Evolutionary conservation across 1,140 invertebrate genomes (phyloP).

Genomic region (Leptestheria dahalacensis): DNA sequence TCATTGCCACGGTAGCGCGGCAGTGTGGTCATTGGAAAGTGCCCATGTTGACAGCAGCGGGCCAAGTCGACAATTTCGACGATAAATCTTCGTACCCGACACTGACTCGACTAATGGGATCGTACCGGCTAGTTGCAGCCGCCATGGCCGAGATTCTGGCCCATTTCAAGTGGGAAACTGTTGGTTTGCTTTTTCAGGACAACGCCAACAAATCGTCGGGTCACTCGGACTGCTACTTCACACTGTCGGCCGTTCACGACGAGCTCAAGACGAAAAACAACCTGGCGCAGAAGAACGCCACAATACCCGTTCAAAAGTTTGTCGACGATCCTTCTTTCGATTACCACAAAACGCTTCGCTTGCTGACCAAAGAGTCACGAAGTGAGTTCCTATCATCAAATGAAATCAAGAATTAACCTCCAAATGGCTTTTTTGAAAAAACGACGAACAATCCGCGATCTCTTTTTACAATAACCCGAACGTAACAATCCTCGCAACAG

Average conservation of each 20-base stretch:
- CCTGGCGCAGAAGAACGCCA: slow-evolving; percentile 31
- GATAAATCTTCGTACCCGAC: slow-evolving; percentile 52
- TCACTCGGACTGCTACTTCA: slow-evolving; percentile 57
- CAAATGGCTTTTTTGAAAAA: no score
- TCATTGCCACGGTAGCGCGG: slow-evolving; percentile 71
- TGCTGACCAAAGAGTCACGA: slow-evolving; percentile 37
- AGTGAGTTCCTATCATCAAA: slow-evolving; percentile 44
- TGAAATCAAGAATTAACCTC: not conserved
- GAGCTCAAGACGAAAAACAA: slow-evolving; percentile 64
- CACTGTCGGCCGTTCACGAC: slow-evolving; percentile 47
- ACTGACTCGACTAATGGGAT: slow-evolving; percentile 71
- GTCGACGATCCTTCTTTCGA: slow-evolving; percentile 31
- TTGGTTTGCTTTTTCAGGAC: slow-evolving; percentile 55
- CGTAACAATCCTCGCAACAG: no score
- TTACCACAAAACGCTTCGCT: not conserved
- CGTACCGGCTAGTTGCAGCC: slow-evolving; percentile 40
- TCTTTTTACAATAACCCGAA: no score
- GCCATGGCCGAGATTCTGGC: slow-evolving; percentile 48
- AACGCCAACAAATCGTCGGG: slow-evolving; percentile 34
- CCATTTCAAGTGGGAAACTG: slow-evolving; percentile 52
- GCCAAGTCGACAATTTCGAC: slow-evolving; percentile 61
- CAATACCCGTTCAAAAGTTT: not conserved
- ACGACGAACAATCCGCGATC: no score
- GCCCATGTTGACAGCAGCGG: slow-evolving; percentile 70
- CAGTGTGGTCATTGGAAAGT: slow-evolving; percentile 77